Evolutionary conservation across 2,113 vertebrate species (phyloP).

Genomic region (Pseudorhombus dupliciocellatus): DNA sequence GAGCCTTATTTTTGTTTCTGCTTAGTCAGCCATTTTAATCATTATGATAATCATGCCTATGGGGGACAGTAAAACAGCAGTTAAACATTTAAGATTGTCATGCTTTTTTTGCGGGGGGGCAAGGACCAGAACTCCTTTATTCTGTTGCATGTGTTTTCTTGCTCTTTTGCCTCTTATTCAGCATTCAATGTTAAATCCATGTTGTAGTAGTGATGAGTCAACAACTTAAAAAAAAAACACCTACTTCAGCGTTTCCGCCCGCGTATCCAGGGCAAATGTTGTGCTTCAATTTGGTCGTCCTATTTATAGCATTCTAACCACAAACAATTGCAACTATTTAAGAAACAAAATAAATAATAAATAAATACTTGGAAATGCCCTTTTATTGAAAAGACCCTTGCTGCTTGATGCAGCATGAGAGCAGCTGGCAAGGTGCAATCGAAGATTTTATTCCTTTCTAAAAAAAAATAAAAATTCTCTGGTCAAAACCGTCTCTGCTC

Average conservation of each 20-base stretch:
- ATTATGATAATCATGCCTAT: neutral
- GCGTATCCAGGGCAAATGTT: conserved; percentile 5
- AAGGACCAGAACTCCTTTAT: conserved; percentile 21
- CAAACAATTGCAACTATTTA: neutral
- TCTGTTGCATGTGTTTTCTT: conserved; percentile 8
- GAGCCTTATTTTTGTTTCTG: neutral
- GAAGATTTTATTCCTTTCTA: neutral
- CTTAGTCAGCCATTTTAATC: conserved; percentile 3
- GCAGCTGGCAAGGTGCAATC: neutral
- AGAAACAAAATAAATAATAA: neutral
- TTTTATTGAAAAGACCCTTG: neutral
- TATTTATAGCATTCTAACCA: neutral
- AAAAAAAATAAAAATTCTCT: neutral
- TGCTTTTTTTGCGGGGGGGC: too few relatives aligned
- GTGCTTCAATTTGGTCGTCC: neutral
- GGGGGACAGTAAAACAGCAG: neutral
- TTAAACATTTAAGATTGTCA: too few relatives aligned
- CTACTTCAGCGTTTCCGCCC: neutral
- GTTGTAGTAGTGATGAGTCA: conserved; percentile 42
- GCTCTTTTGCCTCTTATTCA: conserved; percentile 11
- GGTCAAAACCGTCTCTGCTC: neutral
- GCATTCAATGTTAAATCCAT: conserved; percentile 33
- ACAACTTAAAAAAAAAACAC: conserved; percentile 1
- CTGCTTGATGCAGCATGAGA: neutral
- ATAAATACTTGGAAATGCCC: neutral